These are phyloP conservation scores for Lymantria dispar DNA, from an alignment of 2,888 invertebrate genomes.

Conservation along the genomic window DNA sequence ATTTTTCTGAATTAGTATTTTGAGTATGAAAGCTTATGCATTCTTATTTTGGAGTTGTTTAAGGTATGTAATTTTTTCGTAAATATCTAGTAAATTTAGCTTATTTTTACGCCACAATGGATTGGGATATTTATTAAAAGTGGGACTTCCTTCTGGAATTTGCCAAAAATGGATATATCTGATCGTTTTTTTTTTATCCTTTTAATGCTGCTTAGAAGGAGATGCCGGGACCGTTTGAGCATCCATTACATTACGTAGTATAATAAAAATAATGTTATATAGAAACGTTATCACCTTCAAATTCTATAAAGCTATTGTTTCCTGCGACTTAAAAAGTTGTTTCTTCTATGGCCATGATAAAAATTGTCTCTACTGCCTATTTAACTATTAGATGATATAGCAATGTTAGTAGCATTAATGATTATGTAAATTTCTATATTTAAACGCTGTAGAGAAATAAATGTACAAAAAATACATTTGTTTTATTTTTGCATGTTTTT, in stretches of 20 bases:
- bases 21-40: conserved; percentile 7
- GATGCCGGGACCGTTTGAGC: conserved; percentile 75
- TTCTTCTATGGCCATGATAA: conserved; percentile 73
- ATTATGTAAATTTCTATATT: conserved; percentile 64
- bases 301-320: conserved; percentile 66
- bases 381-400: conserved; percentile 60
- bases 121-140: conserved; percentile 24
- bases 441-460: conserved; percentile 75
- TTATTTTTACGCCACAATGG: neutral
- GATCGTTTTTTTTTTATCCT: conserved; percentile 53
- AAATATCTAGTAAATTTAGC: neutral
- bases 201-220: conserved; percentile 79
- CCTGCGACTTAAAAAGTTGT: conserved; percentile 43
- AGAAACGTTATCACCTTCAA: conserved; percentile 67
- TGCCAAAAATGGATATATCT: conserved; percentile 20
- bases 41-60: conserved; percentile 3
- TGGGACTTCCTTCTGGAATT: conserved; percentile 31
- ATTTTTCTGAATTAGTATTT: too few relatives aligned
- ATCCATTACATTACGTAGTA: conserved; percentile 61
- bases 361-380: conserved; percentile 66
- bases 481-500: conserved; percentile 66
- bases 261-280: conserved; percentile 54
- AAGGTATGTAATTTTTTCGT: neutral
- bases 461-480: conserved; percentile 50
- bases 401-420: conserved; percentile 64